These are phyloP conservation scores for Penaeus chinensis DNA, from an alignment of 1,140 invertebrate species.

Conservation along the genomic window DNA sequence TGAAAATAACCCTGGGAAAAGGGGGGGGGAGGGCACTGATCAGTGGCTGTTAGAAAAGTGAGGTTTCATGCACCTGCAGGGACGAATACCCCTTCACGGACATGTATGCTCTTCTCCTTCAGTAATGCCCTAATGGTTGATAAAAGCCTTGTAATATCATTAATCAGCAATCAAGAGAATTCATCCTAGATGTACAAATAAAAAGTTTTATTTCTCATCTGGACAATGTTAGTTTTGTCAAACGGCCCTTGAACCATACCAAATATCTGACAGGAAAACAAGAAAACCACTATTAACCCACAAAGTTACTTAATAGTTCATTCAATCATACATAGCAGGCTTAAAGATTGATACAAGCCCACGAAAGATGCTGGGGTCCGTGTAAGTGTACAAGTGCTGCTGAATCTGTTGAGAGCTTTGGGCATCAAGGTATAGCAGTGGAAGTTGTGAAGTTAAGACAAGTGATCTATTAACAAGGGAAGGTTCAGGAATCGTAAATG, in stretches of 20 bases:
- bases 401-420: slow-evolving; percentile 34
- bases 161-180: too few species aligned
- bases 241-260: too few species aligned
- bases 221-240: too few species aligned
- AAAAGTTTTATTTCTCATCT: too few species aligned
- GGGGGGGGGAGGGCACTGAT: slow-evolving; percentile 37
- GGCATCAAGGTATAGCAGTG: slow-evolving; percentile 48
- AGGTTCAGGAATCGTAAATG: slow-evolving; percentile 8
- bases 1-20: slow-evolving; percentile 21
- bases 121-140: too few species aligned
- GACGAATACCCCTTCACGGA: slow-evolving; percentile 54
- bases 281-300: too few species aligned
- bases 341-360: too few species aligned
- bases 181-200: too few species aligned
- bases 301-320: too few species aligned
- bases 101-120: background rate
- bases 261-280: too few species aligned
- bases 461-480: background rate
- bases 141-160: too few species aligned
- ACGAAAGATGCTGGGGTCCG: slow-evolving; percentile 13
- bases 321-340: too few species aligned
- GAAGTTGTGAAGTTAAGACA: slow-evolving; percentile 13
- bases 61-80: slow-evolving; percentile 57
- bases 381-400: slow-evolving; percentile 51
- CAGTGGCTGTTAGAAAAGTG: slow-evolving; percentile 45